Percentiles rank a stretch among this genome's conserved stretches.
These are phyloP conservation scores for Corythornis madagascariensis DNA, from an alignment of 2,113 vertebrate species.

Conservation along the genomic window DNA sequence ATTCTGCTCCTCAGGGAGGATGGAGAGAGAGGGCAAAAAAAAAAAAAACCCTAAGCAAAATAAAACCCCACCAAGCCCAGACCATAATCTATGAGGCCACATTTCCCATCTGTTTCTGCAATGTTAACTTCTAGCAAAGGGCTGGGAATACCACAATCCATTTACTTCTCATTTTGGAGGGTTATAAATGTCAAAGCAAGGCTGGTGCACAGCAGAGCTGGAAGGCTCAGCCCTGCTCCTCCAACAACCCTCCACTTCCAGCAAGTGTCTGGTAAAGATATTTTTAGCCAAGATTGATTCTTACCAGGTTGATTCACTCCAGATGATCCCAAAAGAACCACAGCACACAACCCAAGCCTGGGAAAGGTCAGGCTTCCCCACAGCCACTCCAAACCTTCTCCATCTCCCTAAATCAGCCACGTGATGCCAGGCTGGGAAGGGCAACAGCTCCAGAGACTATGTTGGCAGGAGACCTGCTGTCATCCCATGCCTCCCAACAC, in stretches of 20 bases:
- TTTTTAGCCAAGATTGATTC: constrained; percentile 29
- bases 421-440: not conserved
- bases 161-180: constrained; percentile 60
- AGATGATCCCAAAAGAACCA: constrained; percentile 40
- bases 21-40: not conserved
- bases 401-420: not conserved
- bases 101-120: constrained; percentile 67
- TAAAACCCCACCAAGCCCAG: not conserved
- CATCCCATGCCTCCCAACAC: not conserved
- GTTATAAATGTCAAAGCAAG: constrained; percentile 38
- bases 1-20: constrained; percentile 50
- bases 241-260: constrained; percentile 13
- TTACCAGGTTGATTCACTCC: constrained; percentile 24
- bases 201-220: not conserved
- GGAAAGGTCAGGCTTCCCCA: not conserved
- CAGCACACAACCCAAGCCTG: not conserved
- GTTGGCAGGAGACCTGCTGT: not conserved
- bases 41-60: not conserved
- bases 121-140: constrained; percentile 63
- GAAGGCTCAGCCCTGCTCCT: not conserved
- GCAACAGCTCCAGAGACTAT: not conserved
- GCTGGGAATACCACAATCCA: constrained; percentile 57
- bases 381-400: not conserved
- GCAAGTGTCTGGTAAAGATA: not conserved
- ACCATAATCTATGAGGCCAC: constrained; percentile 50